phyloP scores from a whole-genome alignment of 2,888 invertebrate genomes.

The Drosophila prolongata region DNA sequence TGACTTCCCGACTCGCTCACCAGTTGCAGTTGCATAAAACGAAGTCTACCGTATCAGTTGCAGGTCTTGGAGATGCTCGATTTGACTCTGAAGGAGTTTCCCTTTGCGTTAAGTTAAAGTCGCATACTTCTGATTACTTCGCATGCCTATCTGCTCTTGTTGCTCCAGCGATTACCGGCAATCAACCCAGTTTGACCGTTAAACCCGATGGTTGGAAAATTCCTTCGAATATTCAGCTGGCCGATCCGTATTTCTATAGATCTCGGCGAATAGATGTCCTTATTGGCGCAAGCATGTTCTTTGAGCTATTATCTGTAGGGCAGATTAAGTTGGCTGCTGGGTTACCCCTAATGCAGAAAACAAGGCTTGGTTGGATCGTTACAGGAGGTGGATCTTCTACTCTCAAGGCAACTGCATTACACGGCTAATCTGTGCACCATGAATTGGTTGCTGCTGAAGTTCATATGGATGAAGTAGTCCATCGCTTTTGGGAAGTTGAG shows the following conservation, averaged over 20 bases:
- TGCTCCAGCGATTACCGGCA: neutral
- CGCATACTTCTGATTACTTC: no score
- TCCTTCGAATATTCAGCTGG: neutral
- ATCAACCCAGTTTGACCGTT: neutral
- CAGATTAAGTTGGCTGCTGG: conserved; percentile 1
- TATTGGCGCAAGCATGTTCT: neutral
- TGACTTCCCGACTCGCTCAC: no score
- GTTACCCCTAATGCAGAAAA: neutral
- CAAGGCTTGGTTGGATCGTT: neutral
- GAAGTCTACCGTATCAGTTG: no score
- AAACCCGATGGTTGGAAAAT: neutral
- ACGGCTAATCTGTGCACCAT: neutral
- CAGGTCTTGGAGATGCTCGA: no score
- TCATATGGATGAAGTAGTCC: neutral
- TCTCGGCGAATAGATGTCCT: neutral
- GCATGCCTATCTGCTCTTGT: neutral
- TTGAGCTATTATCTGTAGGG: conserved; percentile 1
- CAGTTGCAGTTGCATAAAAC: no score
- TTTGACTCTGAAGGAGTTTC: no score
- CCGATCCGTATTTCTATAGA: neutral
- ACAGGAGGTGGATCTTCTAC: neutral
- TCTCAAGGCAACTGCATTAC: neutral
- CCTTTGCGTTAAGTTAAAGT: no score
- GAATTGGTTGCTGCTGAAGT: neutral
- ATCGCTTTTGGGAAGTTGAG: neutral